phyloP scores from a whole-genome alignment of 2,113 vertebrate genomes.

The Chaetodon trifascialis region DNA sequence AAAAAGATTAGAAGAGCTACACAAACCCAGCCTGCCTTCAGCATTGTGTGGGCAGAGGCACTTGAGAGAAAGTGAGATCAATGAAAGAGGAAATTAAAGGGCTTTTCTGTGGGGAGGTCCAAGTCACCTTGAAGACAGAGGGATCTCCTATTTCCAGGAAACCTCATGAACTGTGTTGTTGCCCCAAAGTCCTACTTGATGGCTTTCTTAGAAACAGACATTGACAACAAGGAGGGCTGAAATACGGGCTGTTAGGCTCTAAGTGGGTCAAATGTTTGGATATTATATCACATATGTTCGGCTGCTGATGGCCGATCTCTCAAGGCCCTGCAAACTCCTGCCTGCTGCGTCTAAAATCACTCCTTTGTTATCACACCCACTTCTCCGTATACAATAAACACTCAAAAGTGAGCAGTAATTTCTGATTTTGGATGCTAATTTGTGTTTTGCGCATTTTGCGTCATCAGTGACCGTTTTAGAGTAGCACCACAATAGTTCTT shows the following conservation, averaged over 20 bases:
- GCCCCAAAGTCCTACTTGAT: slow-evolving; percentile 6
- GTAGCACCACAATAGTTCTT: neutral
- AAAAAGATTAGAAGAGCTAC: slow-evolving; percentile 13
- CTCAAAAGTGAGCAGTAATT: neutral
- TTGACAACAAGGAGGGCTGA: slow-evolving; percentile 11
- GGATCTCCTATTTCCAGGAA: slow-evolving; percentile 45
- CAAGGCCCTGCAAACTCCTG: neutral
- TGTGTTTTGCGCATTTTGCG: neutral
- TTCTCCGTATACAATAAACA: neutral
- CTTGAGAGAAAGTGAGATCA: slow-evolving; percentile 54
- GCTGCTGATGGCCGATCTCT: neutral
- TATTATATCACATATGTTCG: neutral
- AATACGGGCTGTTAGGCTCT: slow-evolving; percentile 15
- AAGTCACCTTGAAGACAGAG: slow-evolving; percentile 39
- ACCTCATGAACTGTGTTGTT: slow-evolving; percentile 14
- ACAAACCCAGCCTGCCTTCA: slow-evolving; percentile 20
- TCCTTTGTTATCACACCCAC: neutral
- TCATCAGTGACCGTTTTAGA: neutral
- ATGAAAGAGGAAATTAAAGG: slow-evolving; percentile 66
- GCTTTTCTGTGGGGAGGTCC: slow-evolving; percentile 54
- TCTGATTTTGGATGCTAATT: neutral
- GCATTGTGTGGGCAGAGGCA: slow-evolving; percentile 24
- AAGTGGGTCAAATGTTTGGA: slow-evolving; percentile 39
- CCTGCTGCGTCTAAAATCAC: neutral
- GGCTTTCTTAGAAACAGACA: slow-evolving; percentile 25